Evolutionary conservation across 2,888 invertebrate genomes (phyloP), one percentile per base, ranked within the genome.

Genomic region (Drosophila histrio): DNA sequence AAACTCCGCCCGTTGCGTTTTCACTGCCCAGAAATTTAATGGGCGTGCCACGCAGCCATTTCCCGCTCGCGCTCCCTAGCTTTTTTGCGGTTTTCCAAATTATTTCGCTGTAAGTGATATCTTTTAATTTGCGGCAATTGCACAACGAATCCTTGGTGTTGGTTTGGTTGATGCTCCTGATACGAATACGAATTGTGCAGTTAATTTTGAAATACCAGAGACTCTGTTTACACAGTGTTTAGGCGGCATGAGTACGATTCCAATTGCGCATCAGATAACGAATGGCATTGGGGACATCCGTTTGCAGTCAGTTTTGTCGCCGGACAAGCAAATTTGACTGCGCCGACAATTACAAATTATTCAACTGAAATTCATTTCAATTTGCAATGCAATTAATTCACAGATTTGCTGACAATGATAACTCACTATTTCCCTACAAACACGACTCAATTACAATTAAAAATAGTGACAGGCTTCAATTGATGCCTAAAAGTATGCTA

Each of bases 71-170:
- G 38, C 44, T 54, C 50, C 17, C 44, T 44, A 65, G 66, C 68
- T 67, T 62, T 62, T 77, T 69, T 77, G 77, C 44, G 77, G 80
- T 59, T 69, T 50, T 26, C 8, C 19, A 58, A 82, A 71, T 83
- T 79, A 77, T 80, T 70, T 80, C 22, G 60, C 70, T 82, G 81
- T 78, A 84, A 87, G 60, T 72, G 72, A 84, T 82, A 84, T 84
- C 82, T 76, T 84, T 87, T 76, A 87, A 83, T 82, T 80, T 82
- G 58, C 67, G 79, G 67, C 75, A 59, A 79, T 63, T 65, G 67
- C 59, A 26, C 44, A 65, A 58, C 59, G 56, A 65, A 47, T 56
- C 50, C 53, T 8, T 63, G 47, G 49, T 58, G 53, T 70, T 65
- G 58, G 58, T 50, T 50, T 52, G 39, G 65, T 60, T 54, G 41